Evolutionary conservation across 2,888 invertebrate genomes (phyloP).

Genomic region (Hecatera dysodea): DNA sequence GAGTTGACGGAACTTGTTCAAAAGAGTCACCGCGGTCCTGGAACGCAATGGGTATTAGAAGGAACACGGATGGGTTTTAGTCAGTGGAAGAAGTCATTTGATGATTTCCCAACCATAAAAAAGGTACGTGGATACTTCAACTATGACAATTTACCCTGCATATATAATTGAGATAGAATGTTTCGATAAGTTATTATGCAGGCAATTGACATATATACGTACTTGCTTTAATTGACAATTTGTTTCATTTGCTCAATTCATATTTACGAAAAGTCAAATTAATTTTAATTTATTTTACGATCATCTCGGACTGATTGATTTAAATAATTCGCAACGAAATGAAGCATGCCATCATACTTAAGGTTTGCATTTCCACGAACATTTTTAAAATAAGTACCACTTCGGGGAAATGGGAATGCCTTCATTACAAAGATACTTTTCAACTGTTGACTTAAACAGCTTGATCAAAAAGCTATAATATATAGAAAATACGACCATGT

Average conservation of each 20-base stretch:
- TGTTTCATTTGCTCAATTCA: constrained; percentile 1
- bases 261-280: constrained; percentile 3
- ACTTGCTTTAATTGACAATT: not conserved
- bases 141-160: no score
- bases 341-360: constrained; percentile 31
- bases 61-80: no score
- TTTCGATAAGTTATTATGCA: no score
- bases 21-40: no score
- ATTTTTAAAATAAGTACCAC: constrained; percentile 48
- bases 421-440: constrained; percentile 32
- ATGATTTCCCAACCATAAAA: no score
- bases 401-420: constrained; percentile 18
- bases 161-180: no score
- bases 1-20: no score
- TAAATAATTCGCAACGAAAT: constrained; percentile 27
- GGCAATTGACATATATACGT: not conserved
- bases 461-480: no score
- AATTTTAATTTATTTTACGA: constrained; percentile 41
- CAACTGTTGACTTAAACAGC: constrained; percentile 5
- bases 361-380: constrained; percentile 40
- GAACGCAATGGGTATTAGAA: no score
- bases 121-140: no score
- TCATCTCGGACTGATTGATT: constrained; percentile 32
- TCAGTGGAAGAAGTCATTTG: no score
- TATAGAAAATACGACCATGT: not conserved